Evolutionary conservation across 2,113 vertebrate genomes (phyloP), one percentile per base, ranked within the genome.

Genomic region (Rhynchomys soricoides): DNA sequence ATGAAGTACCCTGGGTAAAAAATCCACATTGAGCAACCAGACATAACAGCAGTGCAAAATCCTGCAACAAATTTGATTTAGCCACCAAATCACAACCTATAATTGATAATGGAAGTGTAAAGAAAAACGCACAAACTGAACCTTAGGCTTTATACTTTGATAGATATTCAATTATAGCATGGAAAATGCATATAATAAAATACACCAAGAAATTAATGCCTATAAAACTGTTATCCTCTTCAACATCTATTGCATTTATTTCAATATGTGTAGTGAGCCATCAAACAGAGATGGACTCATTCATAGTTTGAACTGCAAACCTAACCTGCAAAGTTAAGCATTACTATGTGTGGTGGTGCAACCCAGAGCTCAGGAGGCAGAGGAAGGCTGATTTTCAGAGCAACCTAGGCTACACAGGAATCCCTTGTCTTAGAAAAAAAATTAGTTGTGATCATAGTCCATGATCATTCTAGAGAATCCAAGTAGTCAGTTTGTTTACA

Each of bases 11-110:
- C 74, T 68, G 15, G 73, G 82, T 89, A 78, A 95, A 83, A 95
- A 95, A 94, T 43, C 77, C 86, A 93, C 43, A 79, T 74, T 89
- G 70, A 95, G 85, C 95, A 89, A 92, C 92, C 88, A 93, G 82
- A 86, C 91, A 78, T 92, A 94, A 48, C 24, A 85, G 15, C 24
- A 50, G 40, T 31, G 59, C 57, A 81, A 93, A 97, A 89, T 92
- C 62, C 86, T 96, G 62, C 82, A 95, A 81, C 78, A 95, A 97
- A 94, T 94, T 93, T 83, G 92, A 97, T 90, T 95, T 89, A 95
- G 68, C 77, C 2, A 7, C 86, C 66, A 92, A 94, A 94, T 87
- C 45, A 48, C 88, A 96, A 92, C 73, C 86, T 34, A 43, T 89
- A 92, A 96, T 71, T 93, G 94, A 59, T 92, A 79, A 86, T 81